Evolutionary conservation across 2,888 invertebrate genomes (phyloP).

Genomic region (Eudemis profundana): DNA sequence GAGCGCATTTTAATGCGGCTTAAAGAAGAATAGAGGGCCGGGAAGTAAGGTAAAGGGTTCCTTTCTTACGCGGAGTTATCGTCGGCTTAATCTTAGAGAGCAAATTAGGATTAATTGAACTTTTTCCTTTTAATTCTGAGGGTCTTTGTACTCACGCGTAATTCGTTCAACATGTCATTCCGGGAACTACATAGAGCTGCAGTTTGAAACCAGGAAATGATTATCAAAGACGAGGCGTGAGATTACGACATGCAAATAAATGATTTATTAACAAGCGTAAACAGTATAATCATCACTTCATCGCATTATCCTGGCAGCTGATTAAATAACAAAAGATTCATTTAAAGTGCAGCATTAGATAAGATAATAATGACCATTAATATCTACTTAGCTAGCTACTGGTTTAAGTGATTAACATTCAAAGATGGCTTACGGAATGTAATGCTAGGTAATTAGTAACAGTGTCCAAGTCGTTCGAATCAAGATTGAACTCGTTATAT

Average conservation of each 20-base stretch:
- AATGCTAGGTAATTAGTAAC: conserved; percentile 38
- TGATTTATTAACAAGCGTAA: conserved; percentile 35
- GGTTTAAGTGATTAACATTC: conserved; percentile 53
- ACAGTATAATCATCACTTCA: conserved; percentile 39
- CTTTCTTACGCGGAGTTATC: conserved; percentile 77
- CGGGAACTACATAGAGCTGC: conserved; percentile 65
- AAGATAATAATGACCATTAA: conserved; percentile 54
- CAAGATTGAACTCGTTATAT: conserved; percentile 36
- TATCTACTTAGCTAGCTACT: conserved; percentile 54
- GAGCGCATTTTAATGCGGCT: conserved; percentile 81
- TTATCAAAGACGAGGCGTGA: background rate
- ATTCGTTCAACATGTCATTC: conserved; percentile 74
- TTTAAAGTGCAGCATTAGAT: conserved; percentile 58
- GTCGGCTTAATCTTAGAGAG: conserved; percentile 78
- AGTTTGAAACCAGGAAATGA: conserved; percentile 43
- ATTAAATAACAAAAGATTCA: conserved; percentile 48
- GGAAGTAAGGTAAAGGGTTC: conserved; percentile 80
- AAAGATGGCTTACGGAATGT: conserved; percentile 44
- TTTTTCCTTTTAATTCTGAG: conserved; percentile 75
- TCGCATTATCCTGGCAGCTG: conserved; percentile 40
- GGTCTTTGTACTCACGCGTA: conserved; percentile 75
- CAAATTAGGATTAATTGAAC: conserved; percentile 85
- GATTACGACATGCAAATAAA: conserved; percentile 36
- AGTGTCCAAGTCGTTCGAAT: conserved; percentile 30
- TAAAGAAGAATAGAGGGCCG: conserved; percentile 73